Percentiles rank a stretch among this genome's conserved stretches.
Evolutionary conservation across 2,888 invertebrate species (phyloP).

Genomic region (Willowsia nigromaculata): DNA sequence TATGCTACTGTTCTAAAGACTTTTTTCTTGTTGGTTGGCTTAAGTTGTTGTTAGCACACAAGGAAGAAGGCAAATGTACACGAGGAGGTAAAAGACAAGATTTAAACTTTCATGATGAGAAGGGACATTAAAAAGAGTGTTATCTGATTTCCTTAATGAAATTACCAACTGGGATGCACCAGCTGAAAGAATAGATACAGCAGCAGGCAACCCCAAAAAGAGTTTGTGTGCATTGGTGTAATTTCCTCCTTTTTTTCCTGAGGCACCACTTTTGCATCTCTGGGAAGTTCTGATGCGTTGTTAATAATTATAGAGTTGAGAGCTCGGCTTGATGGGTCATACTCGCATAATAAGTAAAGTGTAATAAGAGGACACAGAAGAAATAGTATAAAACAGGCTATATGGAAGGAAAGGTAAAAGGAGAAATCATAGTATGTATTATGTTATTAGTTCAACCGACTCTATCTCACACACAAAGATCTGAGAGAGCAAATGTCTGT

Average conservation of each 20-base stretch:
- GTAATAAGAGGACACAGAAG: not conserved
- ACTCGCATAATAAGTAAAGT: not conserved
- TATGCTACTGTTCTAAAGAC: slow-evolving; percentile 54
- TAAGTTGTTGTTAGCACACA: slow-evolving; percentile 34
- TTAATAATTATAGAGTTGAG: not conserved
- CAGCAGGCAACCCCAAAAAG: not conserved
- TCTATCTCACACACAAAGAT: no score
- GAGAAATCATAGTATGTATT: not conserved
- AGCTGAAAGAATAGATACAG: not conserved
- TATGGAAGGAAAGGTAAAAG: not conserved
- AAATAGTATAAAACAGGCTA: not conserved
- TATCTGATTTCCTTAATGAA: slow-evolving; percentile 70
- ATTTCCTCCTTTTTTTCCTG: slow-evolving; percentile 4
- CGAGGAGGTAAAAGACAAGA: slow-evolving; percentile 17
- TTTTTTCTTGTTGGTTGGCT: slow-evolving; percentile 2
- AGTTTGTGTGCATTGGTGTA: not conserved
- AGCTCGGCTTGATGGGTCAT: not conserved
- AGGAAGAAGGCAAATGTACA: not conserved
- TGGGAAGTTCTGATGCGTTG: not conserved
- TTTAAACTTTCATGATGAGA: slow-evolving; percentile 62
- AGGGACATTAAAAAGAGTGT: slow-evolving; percentile 68
- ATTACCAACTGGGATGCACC: slow-evolving; percentile 51
- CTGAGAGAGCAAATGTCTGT: slow-evolving; percentile 5
- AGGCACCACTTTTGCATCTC: slow-evolving; percentile 30
- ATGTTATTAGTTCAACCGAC: not conserved